Percentiles rank a stretch among this genome's conserved stretches.
These are phyloP conservation scores for Hydra vulgaris DNA, from an alignment of 30 jellyfish, hydroid and myxozoan species.

Conservation along the genomic window DNA sequence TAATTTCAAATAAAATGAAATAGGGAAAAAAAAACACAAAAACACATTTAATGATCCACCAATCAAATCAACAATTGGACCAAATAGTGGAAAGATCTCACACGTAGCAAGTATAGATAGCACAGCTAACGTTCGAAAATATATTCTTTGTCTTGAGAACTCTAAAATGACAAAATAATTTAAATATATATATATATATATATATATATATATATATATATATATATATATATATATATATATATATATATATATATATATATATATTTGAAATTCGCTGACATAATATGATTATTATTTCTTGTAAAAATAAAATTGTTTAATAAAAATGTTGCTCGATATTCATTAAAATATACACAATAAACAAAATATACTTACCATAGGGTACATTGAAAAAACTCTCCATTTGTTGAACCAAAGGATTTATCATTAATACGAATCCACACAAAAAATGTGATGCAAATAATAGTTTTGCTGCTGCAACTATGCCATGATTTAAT, in stretches of 20 bases:
- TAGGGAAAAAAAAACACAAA: conserved; percentile 28
- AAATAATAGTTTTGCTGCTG: conserved; percentile 18
- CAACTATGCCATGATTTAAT: conserved; percentile 13
- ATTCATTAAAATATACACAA: background rate
- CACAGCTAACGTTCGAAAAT: conserved; percentile 15
- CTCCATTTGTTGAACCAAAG: conserved; percentile 23
- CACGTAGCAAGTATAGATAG: conserved; percentile 17
- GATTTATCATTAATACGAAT: conserved; percentile 30
- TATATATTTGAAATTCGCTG: too few species aligned
- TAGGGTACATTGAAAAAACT: conserved; percentile 14
- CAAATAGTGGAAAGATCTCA: conserved; percentile 33
- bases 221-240: too few species aligned
- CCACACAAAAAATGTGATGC: conserved; percentile 37
- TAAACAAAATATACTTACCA: conserved; percentile 12
- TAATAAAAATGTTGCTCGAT: too few species aligned
- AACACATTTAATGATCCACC: conserved; percentile 34
- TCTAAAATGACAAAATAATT: conserved; percentile 7
- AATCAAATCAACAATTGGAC: conserved; percentile 40
- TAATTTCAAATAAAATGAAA: conserved; percentile 19
- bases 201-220: too few species aligned
- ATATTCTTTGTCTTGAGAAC: conserved; percentile 16
- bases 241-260: too few species aligned
- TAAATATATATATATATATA: too few species aligned
- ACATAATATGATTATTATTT: too few species aligned
- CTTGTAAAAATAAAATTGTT: too few species aligned